A percentile compares a stretch with the other conserved stretches of the same genome.
These are phyloP conservation scores for Lasiurus borealis DNA, from an alignment of 2,113 vertebrate species.

Conservation along the genomic window DNA sequence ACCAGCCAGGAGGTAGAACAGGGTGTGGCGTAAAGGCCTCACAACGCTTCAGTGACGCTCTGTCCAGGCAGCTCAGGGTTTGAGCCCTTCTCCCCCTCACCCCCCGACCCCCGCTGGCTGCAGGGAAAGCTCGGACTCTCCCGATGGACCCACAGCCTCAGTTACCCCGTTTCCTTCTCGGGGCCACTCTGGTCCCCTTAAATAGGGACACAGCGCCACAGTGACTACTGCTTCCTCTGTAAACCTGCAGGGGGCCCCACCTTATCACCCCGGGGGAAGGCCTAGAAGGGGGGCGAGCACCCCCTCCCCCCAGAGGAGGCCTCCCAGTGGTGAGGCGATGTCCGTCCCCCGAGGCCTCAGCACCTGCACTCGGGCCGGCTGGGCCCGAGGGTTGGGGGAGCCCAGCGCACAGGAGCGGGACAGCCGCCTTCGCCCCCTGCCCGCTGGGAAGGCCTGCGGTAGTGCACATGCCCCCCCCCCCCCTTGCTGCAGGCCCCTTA, in stretches of 20 bases:
- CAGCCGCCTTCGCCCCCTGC: rapidly evolving
- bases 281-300: no score
- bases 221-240: neutral
- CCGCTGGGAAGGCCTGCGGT: neutral
- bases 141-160: no score
- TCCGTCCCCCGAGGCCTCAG: neutral
- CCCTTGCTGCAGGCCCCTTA: neutral
- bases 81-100: no score
- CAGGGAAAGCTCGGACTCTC: no score
- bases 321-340: neutral
- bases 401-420: neutral
- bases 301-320: no score
- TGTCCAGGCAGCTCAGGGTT: neutral
- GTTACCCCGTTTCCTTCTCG: neutral
- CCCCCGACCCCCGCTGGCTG: rapidly evolving
- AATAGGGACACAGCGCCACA: no score
- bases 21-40: neutral
- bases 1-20: neutral
- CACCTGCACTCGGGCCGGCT: rapidly evolving
- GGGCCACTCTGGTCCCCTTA: neutral
- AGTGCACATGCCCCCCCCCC: no score
- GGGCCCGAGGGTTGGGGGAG: neutral
- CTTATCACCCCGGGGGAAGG: neutral
- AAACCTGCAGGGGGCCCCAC: rapidly evolving
- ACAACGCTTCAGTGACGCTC: neutral